Evolutionary conservation across 2,113 vertebrate species (phyloP).

Genomic region (Arizona elegans): DNA sequence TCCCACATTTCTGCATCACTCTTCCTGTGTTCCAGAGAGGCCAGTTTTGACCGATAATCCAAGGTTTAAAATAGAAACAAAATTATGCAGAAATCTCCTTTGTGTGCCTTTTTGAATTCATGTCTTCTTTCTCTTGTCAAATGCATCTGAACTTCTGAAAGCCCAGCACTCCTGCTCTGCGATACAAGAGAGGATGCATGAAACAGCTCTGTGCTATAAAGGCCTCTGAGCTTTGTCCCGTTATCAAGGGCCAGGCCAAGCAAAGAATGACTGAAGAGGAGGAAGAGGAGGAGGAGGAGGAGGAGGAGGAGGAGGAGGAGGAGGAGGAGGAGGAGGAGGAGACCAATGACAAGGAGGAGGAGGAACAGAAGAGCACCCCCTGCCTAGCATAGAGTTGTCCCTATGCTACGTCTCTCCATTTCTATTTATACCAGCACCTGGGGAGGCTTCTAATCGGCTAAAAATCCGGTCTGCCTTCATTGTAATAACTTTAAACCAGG

Average conservation of each 20-base stretch:
- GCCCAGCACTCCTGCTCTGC: not conserved
- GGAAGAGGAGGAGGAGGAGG: no score
- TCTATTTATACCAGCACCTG: slow-evolving; percentile 36
- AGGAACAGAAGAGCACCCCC: not conserved
- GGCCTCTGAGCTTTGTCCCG: not conserved
- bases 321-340: not conserved
- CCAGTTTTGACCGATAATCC: not conserved
- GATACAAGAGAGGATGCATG: not conserved
- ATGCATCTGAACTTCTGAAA: not conserved
- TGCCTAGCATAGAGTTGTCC: not conserved
- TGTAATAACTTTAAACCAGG: slow-evolving; percentile 41
- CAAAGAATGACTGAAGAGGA: not conserved
- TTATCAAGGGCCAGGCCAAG: not conserved
- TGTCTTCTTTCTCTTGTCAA: not conserved
- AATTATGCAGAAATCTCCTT: not conserved
- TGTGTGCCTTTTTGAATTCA: not conserved
- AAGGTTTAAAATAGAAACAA: not conserved
- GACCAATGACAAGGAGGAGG: not conserved
- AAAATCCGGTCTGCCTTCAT: slow-evolving; percentile 34
- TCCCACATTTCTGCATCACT: not conserved
- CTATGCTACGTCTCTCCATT: not conserved
- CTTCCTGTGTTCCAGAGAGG: not conserved
- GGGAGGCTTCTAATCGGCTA: slow-evolving; percentile 33
- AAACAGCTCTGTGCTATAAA: not conserved
- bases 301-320: not conserved